These are phyloP conservation scores for Eubasilissa regina DNA, from an alignment of 1,140 invertebrate genomes.

Conservation along the genomic window DNA sequence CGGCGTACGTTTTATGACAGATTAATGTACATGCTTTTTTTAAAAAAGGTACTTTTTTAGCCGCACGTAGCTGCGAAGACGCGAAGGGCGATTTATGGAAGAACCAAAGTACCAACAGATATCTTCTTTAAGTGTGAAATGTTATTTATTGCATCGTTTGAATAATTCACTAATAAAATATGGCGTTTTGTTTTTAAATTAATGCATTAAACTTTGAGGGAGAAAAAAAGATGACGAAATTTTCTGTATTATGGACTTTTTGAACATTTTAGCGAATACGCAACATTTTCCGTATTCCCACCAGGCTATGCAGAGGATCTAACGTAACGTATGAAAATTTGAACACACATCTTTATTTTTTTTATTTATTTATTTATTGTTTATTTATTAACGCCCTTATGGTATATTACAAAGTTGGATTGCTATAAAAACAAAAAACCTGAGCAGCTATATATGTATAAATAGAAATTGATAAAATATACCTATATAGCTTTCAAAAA, in stretches of 20 bases:
- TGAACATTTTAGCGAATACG: too few species aligned
- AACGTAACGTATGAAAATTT: too few species aligned
- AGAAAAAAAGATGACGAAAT: neutral
- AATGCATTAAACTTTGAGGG: slow-evolving; percentile 4
- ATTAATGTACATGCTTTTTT: slow-evolving; percentile 44
- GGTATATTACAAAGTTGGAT: too few species aligned
- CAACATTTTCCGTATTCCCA: too few species aligned
- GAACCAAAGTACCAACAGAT: slow-evolving; percentile 24
- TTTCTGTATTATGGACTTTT: neutral
- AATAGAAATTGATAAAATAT: too few species aligned
- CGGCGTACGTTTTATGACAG: slow-evolving; percentile 45
- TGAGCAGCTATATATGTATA: too few species aligned
- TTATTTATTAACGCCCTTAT: too few species aligned
- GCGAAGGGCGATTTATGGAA: slow-evolving; percentile 39
- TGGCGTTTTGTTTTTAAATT: slow-evolving; percentile 4
- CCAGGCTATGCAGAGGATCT: too few species aligned
- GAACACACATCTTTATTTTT: too few species aligned
- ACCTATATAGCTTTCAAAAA: too few species aligned
- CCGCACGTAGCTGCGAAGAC: slow-evolving; percentile 30
- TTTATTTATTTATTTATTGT: too few species aligned
- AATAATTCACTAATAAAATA: slow-evolving; percentile 28
- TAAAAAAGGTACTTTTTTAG: slow-evolving; percentile 29
- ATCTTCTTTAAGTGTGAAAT: slow-evolving; percentile 34
- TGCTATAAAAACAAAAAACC: too few species aligned
- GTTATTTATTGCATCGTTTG: slow-evolving; percentile 45